A percentile compares a stretch with the other conserved stretches of the same genome.
phyloP scores from a whole-genome alignment of 2,888 invertebrate species.

The Agriotes lineatus region DNA sequence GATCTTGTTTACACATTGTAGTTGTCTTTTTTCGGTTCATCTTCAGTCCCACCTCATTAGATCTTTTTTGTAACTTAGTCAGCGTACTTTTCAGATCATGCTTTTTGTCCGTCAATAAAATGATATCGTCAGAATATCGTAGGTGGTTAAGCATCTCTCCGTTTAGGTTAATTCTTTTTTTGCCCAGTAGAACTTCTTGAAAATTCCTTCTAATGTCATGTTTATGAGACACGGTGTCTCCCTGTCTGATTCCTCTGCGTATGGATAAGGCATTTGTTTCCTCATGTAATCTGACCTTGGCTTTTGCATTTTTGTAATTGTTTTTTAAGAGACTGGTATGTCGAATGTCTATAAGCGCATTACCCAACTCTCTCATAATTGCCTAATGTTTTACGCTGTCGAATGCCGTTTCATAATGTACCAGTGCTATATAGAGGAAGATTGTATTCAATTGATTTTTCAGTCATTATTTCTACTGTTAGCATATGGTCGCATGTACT shows the following conservation, averaged over 20 bases:
- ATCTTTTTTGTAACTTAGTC: background rate
- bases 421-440: too few relatives aligned
- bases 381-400: background rate
- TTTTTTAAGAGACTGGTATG: background rate
- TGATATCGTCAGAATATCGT: background rate
- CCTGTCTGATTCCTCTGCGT: background rate
- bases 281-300: background rate
- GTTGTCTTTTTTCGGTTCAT: background rate
- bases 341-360: background rate
- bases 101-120: background rate
- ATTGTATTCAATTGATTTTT: background rate
- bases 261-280: background rate
- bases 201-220: background rate
- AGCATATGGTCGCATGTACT: background rate
- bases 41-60: background rate
- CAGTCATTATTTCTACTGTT: background rate
- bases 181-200: background rate
- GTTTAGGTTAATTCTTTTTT: background rate
- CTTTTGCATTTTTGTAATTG: background rate
- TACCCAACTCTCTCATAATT: background rate
- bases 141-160: background rate
- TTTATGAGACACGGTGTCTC: background rate
- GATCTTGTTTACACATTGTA: background rate
- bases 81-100: background rate
- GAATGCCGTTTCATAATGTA: background rate